These are phyloP conservation scores for Fissipunctia ypsillon DNA, from an alignment of 2,888 invertebrate species.

Conservation along the genomic window DNA sequence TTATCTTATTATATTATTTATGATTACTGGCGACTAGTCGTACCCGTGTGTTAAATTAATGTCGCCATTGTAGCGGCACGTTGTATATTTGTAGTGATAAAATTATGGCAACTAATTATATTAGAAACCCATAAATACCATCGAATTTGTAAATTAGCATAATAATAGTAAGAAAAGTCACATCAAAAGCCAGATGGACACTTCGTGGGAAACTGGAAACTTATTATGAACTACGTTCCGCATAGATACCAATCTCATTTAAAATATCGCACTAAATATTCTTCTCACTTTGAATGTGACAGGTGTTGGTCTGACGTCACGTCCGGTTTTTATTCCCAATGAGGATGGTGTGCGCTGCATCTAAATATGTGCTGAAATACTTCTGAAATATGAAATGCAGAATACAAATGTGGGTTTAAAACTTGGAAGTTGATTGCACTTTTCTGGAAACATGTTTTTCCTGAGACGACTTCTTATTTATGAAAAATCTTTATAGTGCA, in stretches of 20 bases:
- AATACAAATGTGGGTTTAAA: conserved; percentile 67
- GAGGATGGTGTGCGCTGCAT: conserved; percentile 58
- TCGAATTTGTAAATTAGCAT: no score
- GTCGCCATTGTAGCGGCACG: no score
- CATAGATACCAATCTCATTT: conserved; percentile 9
- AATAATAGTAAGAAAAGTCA: no score
- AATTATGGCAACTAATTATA: no score
- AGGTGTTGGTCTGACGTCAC: conserved; percentile 65
- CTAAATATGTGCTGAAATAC: conserved; percentile 63
- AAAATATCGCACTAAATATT: conserved; percentile 19
- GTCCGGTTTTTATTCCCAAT: conserved; percentile 71
- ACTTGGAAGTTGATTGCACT: conserved; percentile 28
- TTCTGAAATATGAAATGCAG: conserved; percentile 68
- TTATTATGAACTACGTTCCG: not conserved
- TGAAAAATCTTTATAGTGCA: not conserved
- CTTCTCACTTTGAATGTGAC: conserved; percentile 51
- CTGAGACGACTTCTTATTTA: not conserved
- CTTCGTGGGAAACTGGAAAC: not conserved
- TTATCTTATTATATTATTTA: no score
- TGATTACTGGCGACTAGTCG: no score
- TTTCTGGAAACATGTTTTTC: conserved; percentile 14
- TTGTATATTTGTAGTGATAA: no score
- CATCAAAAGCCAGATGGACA: no score
- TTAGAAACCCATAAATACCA: no score
- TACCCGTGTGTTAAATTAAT: no score